phyloP scores from a whole-genome alignment of 2,888 invertebrate genomes.

The Pseudococcus jackbeardsleyi region DNA sequence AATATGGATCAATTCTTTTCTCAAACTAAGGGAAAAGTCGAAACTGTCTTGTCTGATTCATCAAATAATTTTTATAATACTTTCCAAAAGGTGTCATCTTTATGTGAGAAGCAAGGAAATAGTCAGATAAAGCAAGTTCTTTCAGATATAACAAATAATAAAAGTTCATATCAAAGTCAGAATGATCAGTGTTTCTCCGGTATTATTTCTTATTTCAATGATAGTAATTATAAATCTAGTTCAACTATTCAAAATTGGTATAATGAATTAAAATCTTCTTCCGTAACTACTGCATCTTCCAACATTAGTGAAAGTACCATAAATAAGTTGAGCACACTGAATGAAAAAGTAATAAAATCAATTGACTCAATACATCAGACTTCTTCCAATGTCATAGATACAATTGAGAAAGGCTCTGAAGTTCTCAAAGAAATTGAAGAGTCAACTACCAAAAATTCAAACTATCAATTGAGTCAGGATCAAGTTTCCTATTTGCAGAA shows the following conservation, averaged over 20 bases:
- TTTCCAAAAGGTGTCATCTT: background rate
- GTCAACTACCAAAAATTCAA: background rate
- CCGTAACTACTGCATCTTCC: background rate
- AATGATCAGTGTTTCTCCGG: constrained; percentile 25
- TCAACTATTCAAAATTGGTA: background rate
- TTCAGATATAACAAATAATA: background rate
- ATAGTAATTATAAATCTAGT: background rate
- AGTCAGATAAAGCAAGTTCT: background rate
- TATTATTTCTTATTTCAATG: background rate
- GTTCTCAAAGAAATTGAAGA: constrained; percentile 29
- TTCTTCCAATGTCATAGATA: background rate
- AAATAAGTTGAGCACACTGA: background rate
- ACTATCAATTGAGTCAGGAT: background rate
- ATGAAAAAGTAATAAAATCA: background rate
- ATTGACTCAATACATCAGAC: background rate
- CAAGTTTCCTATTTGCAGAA: background rate
- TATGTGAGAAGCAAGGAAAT: background rate
- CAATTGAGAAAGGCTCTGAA: constrained; percentile 13
- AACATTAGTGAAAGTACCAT: background rate
- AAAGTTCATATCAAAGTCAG: background rate
- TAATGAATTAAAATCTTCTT: background rate
- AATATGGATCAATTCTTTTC: constrained; percentile 17
- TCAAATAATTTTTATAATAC: background rate
- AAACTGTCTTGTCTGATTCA: background rate
- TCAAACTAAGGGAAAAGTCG: constrained; percentile 3